Evolutionary conservation across 2,888 invertebrate species (phyloP), one percentile per base, ranked within the genome.

Genomic region (Ceraclea dissimilis): DNA sequence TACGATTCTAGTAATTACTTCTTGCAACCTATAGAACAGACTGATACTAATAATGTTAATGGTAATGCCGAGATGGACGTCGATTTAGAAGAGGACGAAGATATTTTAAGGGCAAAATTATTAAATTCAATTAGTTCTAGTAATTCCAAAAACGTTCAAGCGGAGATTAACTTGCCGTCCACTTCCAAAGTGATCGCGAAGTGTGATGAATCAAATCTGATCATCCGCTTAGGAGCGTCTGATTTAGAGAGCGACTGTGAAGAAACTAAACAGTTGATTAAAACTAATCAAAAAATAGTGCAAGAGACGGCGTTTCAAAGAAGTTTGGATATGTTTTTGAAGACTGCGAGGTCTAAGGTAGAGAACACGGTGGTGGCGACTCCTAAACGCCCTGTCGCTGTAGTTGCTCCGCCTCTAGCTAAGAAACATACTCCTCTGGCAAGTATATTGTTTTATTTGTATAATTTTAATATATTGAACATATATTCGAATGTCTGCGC

Each of bases 11-110:
- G 54, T 31, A 49, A 54, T 52, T 51, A 51, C 31, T 51, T 56
- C 13, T 49, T 31, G 20, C 43, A 48, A 17, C 56, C 56, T 13
- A 56, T 47, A 20, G 51, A 48, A 20, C 46, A 34, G 1, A 51
- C 21, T 17, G 58, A 58, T 10, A 26, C 48, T 2, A n/a, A 13
- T 5, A 20, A 43, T 13, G 10, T 44, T 19, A 16, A 10, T 33
- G 16, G 19, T 20, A 11, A 4, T 49, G n/a, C 13, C 10, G 8
- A 20, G 10, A 43, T 16, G 56, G 75, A 75, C 62, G 74, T 76
- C 63, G 63, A 76, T 57, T n/a, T n/a, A n/a, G 82, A 82, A 51
- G 82, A 83, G 64, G 82, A 83, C 66, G 80, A 80, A 66, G 82
- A 82, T 67, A 72, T 81, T 51, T 70, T 83, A 60, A 69, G 83